Conservation (phyloP, 2,797 vertebrate species). For the Synanceia verrucosa region DNA sequence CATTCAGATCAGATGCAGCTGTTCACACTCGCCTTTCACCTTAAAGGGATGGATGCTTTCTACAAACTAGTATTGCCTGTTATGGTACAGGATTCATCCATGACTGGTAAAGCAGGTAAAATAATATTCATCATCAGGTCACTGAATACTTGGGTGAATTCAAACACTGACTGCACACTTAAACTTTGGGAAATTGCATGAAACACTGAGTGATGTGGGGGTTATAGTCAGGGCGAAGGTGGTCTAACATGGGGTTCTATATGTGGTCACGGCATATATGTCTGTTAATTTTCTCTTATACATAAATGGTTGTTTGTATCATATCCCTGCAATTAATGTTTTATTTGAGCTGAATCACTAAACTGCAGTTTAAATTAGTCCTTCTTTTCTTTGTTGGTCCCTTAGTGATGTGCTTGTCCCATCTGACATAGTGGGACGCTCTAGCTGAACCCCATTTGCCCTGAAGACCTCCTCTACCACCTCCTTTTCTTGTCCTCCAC, state of each 20-base stretch:
- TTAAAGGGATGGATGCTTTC: neutral
- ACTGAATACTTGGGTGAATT: neutral
- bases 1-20: constrained; percentile 24
- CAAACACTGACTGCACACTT: neutral
- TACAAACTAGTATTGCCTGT: neutral
- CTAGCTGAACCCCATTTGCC: constrained; percentile 27
- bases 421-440: constrained; percentile 37
- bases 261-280: neutral
- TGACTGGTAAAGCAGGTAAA: neutral
- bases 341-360: too few relatives aligned
- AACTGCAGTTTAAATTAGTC: too few relatives aligned
- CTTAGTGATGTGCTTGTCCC: constrained; percentile 45
- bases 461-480: constrained; percentile 41
- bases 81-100: neutral
- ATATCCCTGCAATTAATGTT: neutral
- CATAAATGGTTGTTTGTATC: too few relatives aligned
- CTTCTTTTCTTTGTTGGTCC: constrained; percentile 31
- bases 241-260: neutral
- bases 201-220: neutral
- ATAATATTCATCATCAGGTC: neutral
- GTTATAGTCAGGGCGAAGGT: neutral
- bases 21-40: neutral
- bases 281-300: neutral
- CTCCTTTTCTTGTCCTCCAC: constrained; percentile 42
- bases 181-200: neutral